phyloP scores from a whole-genome alignment of 2,797 vertebrate genomes.

The Epinephelus malabaricus region DNA sequence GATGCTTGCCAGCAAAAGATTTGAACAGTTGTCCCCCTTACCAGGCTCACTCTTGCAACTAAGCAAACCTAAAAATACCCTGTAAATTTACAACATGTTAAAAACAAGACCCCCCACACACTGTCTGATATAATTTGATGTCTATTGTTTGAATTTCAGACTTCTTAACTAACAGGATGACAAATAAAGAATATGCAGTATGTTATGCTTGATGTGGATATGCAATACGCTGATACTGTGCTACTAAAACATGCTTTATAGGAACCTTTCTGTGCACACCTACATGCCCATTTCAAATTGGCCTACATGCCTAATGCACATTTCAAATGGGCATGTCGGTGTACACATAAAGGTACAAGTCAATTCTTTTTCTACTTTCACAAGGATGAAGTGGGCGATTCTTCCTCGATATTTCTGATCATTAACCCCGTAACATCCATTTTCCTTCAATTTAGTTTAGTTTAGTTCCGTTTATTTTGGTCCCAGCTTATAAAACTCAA shows the following conservation, averaged over 20 bases:
- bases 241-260: neutral
- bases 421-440: too few species aligned
- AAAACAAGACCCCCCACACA: neutral
- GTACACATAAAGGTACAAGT: neutral
- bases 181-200: neutral
- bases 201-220: neutral
- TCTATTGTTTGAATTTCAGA: neutral
- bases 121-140: neutral
- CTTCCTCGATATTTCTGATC: too few species aligned
- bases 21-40: neutral
- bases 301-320: too few species aligned
- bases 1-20: slow-evolving; percentile 1
- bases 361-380: neutral
- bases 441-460: too few species aligned
- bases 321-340: neutral
- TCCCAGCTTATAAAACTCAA: too few species aligned
- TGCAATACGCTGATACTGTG: neutral
- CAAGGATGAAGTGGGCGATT: too few species aligned
- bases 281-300: too few species aligned
- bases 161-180: neutral
- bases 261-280: too few species aligned
- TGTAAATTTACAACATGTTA: neutral
- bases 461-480: too few species aligned
- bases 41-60: neutral
- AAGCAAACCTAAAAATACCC: neutral